A percentile compares a stretch with the other conserved stretches of the same genome.
Evolutionary conservation across 2,113 vertebrate genomes (phyloP).

Genomic region (Progne subis): DNA sequence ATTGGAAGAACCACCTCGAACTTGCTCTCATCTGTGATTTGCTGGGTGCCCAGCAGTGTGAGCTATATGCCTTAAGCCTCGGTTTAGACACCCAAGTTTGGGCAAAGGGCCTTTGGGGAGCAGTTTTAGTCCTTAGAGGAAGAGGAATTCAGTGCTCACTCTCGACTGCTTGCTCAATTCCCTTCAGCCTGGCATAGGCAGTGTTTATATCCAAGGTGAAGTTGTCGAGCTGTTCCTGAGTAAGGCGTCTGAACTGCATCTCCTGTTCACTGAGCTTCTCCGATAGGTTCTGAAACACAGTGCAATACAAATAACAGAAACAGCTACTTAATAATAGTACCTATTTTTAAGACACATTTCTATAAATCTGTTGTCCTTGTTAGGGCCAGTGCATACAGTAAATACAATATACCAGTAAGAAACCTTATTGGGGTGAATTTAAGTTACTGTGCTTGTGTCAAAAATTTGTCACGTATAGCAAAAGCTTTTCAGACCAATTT

Average conservation of each 20-base stretch:
- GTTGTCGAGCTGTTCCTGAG: constrained; percentile 92
- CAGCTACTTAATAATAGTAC: not conserved
- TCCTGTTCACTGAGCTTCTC: constrained; percentile 91
- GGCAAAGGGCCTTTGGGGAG: not conserved
- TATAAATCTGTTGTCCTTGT: not conserved
- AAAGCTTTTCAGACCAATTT: not conserved
- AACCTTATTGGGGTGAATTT: not conserved
- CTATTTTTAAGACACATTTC: not conserved
- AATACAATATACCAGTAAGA: not conserved
- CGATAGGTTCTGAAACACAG: constrained; percentile 77
- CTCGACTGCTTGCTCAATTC: constrained; percentile 93
- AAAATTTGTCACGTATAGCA: not conserved
- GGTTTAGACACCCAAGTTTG: not conserved
- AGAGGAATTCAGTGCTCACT: constrained; percentile 75
- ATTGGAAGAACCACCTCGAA: not conserved
- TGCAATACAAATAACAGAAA: rapidly evolving
- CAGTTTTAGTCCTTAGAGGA: rapidly evolving
- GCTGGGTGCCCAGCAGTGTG: not conserved
- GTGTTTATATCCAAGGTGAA: constrained; percentile 96
- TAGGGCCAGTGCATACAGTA: not conserved
- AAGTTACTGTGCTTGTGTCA: not conserved
- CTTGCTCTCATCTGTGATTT: rapidly evolving
- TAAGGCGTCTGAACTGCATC: constrained; percentile 84
- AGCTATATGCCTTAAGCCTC: rapidly evolving
- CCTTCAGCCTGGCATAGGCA: constrained; percentile 90